These are phyloP conservation scores for Sylvietta virens DNA, from an alignment of 2,113 vertebrate species.

Conservation along the genomic window DNA sequence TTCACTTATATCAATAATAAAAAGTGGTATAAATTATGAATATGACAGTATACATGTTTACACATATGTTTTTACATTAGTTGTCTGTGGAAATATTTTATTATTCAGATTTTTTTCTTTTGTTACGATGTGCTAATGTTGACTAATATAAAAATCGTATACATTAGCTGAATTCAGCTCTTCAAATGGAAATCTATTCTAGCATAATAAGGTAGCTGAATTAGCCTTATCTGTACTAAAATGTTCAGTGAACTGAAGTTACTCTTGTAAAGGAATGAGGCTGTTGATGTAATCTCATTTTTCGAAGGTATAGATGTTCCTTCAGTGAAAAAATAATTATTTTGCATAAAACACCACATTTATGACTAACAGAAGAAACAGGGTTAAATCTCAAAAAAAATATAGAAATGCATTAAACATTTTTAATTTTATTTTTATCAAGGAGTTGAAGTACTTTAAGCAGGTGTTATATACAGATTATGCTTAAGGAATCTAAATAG, in stretches of 20 bases:
- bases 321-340: neutral
- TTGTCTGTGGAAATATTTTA: neutral
- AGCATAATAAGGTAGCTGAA: conserved; percentile 2
- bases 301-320: neutral
- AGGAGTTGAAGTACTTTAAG: neutral
- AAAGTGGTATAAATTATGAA: neutral
- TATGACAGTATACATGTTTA: neutral
- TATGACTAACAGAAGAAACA: neutral
- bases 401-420: conserved; percentile 8
- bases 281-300: neutral
- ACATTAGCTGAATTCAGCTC: conserved; percentile 28
- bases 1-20: neutral
- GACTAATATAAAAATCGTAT: conserved; percentile 26
- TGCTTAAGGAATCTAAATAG: conserved; percentile 55
- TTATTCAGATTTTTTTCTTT: neutral
- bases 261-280: neutral
- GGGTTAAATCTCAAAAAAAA: neutral
- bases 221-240: conserved; percentile 37
- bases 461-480: conserved; percentile 6
- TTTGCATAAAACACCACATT: neutral
- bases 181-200: conserved; percentile 39
- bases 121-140: neutral
- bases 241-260: neutral
- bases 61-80: neutral
- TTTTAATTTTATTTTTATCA: conserved; percentile 17